Evolutionary conservation across 2,888 invertebrate genomes (phyloP).

Genomic region (Sipha maydis): DNA sequence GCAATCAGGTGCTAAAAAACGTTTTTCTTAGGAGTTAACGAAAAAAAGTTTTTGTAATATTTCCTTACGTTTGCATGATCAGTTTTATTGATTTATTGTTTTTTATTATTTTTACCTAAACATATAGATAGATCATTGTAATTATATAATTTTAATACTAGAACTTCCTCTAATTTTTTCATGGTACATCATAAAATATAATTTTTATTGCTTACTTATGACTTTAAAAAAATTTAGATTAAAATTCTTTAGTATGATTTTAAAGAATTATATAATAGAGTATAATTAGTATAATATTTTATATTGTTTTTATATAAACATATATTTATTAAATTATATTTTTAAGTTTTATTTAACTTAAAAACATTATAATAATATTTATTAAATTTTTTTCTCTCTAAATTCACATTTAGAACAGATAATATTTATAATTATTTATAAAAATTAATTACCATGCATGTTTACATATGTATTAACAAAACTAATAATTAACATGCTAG

Average conservation of each 20-base stretch:
- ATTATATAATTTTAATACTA: conserved; percentile 8
- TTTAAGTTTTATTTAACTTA: neutral
- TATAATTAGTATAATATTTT: neutral
- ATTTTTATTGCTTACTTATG: neutral
- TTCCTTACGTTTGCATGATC: conserved; percentile 52
- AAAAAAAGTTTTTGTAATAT: conserved; percentile 51
- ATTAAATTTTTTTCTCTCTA: neutral
- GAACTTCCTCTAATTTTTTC: neutral
- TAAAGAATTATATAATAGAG: conserved; percentile 2
- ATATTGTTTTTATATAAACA: neutral
- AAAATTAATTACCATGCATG: conserved; percentile 43
- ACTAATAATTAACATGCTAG: conserved; percentile 25
- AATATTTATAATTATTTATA: conserved; percentile 11
- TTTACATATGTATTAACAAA: neutral
- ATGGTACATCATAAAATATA: conserved; percentile 8
- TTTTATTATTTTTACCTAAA: conserved; percentile 33
- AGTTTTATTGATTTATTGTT: conserved; percentile 29
- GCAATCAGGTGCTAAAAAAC: conserved; percentile 61
- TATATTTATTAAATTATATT: neutral
- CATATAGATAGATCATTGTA: neutral
- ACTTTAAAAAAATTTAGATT: too few relatives aligned
- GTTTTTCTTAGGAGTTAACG: conserved; percentile 54
- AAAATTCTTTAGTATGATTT: neutral
- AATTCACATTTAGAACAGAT: conserved; percentile 15
- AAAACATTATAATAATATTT: neutral